Evolutionary conservation across 1,140 invertebrate genomes (phyloP), one percentile per base, ranked within the genome.

Genomic region (Pachypeltis micranthus): DNA sequence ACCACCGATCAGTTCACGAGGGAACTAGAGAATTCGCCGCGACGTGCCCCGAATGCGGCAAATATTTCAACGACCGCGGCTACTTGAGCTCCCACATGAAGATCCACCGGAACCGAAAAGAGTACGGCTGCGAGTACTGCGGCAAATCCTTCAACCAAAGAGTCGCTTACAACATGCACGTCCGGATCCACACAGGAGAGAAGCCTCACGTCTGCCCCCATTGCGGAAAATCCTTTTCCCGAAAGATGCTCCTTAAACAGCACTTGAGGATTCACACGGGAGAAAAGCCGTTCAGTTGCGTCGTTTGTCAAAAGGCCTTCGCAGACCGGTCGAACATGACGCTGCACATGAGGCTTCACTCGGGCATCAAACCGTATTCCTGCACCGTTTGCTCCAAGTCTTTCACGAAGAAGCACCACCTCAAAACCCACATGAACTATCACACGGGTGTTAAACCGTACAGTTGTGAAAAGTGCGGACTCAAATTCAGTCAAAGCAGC

Each of bases 161-260:
- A 23, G 87, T 89, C 84, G 66, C 79, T 85, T 70, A 85, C 86
- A 73, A 74, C 16, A 89, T 89, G 87, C 88, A 90, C 71, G 79
- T 87, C 0, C 74, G 86, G 34, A 88, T 88, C 58, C 87, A 90
- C 67, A 89, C 85, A 0, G 83, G 88, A 28, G 83, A 91, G 12
- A 89, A 91, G 69, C 91, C 91, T 0, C 91, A 93, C 75, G 82
- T 85, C 61, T 95, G 91, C 70, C 80, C 81, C 1, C 81, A 88
- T 21, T 95, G 92, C 70, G 85, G 86, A n/a, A 88, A 93, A 68
- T 79, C 86, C 2, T 95, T 95, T 71, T 87, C 90, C 10, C 81
- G 87, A 14, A 88, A 88, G 74, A 86, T 88, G 84, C 72, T 88
- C 0, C 75, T 90, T 27, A 88, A 88, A 68, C 86, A 88, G 69